Base-by-base conservation (phyloP, 2,888 invertebrate genomes). In the Yponomeuta cagnagella region DNA sequence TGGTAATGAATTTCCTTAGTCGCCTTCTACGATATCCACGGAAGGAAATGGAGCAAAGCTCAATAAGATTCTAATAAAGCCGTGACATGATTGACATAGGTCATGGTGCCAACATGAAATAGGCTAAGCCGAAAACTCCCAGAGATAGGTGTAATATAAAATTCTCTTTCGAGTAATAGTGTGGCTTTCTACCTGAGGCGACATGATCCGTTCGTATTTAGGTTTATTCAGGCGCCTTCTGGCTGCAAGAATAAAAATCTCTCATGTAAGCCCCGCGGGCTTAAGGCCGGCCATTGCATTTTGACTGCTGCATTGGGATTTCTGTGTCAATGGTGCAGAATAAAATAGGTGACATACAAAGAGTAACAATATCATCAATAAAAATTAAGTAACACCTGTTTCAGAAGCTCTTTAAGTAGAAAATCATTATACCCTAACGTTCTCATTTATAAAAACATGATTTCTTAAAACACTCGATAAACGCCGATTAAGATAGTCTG, bases 291-390 rank as follows among this genome's bases (percentile, higher is more conserved):
- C 52, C n/a, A 63, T 68, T 82, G 79, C 79, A 80, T 81, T 85
- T 82, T 78, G 78, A 80, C 80, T 82, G 75, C 74, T 77, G 78
- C 75, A 75, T 74, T 48, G 72, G 77, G 80, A 81, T 84, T 80
- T 82, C 73, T 75, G 75, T 73, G 76, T 65, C 78, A 78, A 78
- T 78, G 77, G 52, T 66, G 63, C 31, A 73, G 78, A 79, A 80
- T 79, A 78, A 80, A 81, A 82, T 69, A 15, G 33, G 8, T 23
- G 64, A 64, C 52, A 10, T 12, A 52, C 10, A 8, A 52, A 52
- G 52, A 52, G 52, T 52, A 52, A 52, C 5, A 12, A 2, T 23
- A 0, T 0, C 23, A 23, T 23, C 0, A 23, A 23, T 23, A 23
- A 23, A 23, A 23, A 23, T 23, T 23, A 23, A 37, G 0, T 37